Evolutionary conservation across 2,888 invertebrate species (phyloP), one percentile per base, ranked within the genome.

Genomic region (Ophioninae sp.): DNA sequence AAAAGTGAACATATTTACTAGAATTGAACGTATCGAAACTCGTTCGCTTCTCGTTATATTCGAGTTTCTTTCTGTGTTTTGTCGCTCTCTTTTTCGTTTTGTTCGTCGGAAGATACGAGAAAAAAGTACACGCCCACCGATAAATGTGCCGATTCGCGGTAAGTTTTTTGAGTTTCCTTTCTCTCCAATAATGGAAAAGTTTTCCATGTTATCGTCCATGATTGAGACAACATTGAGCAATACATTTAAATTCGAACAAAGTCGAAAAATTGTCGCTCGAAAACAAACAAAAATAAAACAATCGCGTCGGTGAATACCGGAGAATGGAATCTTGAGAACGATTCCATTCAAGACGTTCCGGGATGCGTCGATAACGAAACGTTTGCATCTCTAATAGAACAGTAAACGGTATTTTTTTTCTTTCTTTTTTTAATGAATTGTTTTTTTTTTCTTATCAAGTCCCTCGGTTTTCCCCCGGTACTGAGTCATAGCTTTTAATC

Each of bases 401-500:
- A 6, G 0, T 6, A 50, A 50, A 50, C 30, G 30, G 3, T 30
- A 30, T 30, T 30, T 30, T 30, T 30, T n/a, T n/a, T n/a, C n/a
- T n/a, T n/a, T n/a, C n/a, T n/a, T n/a, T n/a, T n/a, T n/a, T n/a
- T n/a, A n/a, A 30, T 68, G 68, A 41, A 20, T 68, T 20, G 7
- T 68, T 44, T 44, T 44, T 23, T 50, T 50, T 23, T 21, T 68
- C 23, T 8, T 23, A 23, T 17, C 44, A n/a, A 62, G 21, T 20
- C 21, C 50, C 64, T 56, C 64, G 41, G 23, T 61, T 23, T 30
- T 64, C n/a, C 62, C 64, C 13, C 41, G 17, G 13, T 6, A 20
- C 13, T 74, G 50, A 64, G 17, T 44, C 44, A 30, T 30, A 62
- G 21, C 30, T 74, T 64, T 20, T 20, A 21, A 50, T 74, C 64